Evolutionary conservation across 2,113 vertebrate species (phyloP).

Genomic region (Prunella fulvescens): DNA sequence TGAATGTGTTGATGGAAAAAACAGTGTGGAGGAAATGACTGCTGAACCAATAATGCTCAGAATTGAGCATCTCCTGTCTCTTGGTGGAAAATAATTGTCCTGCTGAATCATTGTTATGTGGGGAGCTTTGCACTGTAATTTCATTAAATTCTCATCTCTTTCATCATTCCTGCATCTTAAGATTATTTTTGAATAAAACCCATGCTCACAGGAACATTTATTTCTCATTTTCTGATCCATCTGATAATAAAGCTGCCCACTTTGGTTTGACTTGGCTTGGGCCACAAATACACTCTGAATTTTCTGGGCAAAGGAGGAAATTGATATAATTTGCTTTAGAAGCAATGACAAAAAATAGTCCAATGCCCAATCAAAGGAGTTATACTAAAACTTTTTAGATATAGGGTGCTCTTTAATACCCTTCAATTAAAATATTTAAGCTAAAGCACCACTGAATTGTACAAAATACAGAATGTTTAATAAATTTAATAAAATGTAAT

Average conservation of each 20-base stretch:
- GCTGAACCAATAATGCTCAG: background rate
- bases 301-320: background rate
- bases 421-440: background rate
- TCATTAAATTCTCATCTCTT: background rate
- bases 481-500: background rate
- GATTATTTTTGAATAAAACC: background rate
- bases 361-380: background rate
- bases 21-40: background rate
- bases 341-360: background rate
- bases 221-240: background rate
- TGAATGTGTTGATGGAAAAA: background rate
- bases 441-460: background rate
- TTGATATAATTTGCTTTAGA: background rate
- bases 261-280: background rate
- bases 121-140: background rate
- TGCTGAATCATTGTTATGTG: background rate
- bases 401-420: background rate
- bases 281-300: background rate
- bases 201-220: background rate
- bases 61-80: background rate
- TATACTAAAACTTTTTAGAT: background rate
- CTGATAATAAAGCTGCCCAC: background rate
- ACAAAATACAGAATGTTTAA: background rate
- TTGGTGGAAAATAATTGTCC: background rate
- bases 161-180: background rate